Evolutionary conservation across 2,113 vertebrate species (phyloP).

Genomic region (Oncorhynchus mykiss): DNA sequence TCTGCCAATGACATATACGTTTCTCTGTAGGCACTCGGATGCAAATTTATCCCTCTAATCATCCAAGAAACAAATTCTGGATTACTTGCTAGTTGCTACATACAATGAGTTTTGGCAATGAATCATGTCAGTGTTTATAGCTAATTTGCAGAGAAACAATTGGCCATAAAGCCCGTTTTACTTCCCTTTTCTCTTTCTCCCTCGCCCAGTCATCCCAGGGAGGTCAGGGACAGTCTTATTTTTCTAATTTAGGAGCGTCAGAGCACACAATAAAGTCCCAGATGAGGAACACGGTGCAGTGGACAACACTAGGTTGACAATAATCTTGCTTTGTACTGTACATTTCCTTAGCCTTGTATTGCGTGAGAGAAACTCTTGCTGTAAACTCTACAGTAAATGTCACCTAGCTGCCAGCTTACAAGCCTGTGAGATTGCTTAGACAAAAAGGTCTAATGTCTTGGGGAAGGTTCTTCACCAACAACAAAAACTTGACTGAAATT

Average conservation of each 20-base stretch:
- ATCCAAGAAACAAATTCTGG: neutral
- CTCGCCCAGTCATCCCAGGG: neutral
- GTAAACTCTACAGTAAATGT: neutral
- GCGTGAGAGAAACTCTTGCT: no score
- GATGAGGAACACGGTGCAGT: no score
- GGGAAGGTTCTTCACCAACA: no score
- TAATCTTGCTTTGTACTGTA: no score
- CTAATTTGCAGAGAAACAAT: conserved; percentile 13
- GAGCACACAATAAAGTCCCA: no score
- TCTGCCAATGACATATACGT: conserved; percentile 5
- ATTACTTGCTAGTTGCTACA: neutral
- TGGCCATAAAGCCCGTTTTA: conserved; percentile 27
- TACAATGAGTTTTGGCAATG: conserved; percentile 5
- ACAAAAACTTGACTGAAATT: neutral
- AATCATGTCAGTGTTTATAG: conserved; percentile 22
- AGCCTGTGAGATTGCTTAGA: neutral
- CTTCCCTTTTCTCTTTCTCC: neutral
- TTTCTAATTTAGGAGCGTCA: no score
- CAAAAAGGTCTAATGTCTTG: neutral
- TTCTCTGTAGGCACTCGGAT: neutral
- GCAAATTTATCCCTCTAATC: neutral
- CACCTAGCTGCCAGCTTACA: neutral
- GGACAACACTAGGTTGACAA: no score
- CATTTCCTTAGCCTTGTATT: no score
- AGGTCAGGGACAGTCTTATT: no score